Base-by-base conservation (phyloP, 2,797 vertebrate species). In the Naso thynnoides region DNA sequence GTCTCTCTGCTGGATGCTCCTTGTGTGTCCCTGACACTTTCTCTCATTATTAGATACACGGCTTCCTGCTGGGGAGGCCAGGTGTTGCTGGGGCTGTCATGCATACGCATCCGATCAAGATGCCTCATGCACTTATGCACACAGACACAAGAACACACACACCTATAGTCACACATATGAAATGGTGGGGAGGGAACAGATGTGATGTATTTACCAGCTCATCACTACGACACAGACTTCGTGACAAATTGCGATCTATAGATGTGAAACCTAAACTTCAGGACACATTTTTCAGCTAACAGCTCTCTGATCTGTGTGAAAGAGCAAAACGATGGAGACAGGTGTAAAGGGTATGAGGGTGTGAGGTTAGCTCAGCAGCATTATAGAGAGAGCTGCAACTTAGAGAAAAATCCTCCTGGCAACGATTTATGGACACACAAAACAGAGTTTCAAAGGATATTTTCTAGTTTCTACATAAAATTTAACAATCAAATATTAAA, bases 41-140 rank as follows among this genome's bases (percentile, higher is more conserved):
- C 73, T 57, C 78, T 88, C 85, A 90, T 92, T 89, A 91, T 87
- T 81, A 85, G 82, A 86, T 76, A 91, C 89, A 89, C 26, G 0
- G 39, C 60, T 66, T 81, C 90, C 86, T 79, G 86, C 88, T 84
- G 85, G 50, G 82, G 48, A 73, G 78, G 73, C 85, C 87, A 89
- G 88, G 87, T 91, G 88, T 87, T 91, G 63, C 83, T 49, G 49
- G 41, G 60, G 29, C 87, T 90, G 85, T 79, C 85, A 83, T 26
- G 67, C 61, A 76, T 4, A 70, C 54, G 29, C 45, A 59, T 44
- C 62, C 55, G 70, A 47, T 76, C 75, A 82, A 54, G 68, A 61
- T 18, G 47, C 56, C 42, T 59, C 33, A 24, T 27, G 48, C 67
- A 70, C 49, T 39, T 2, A 42, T 42, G 41, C 45, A 36, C 41